These are phyloP conservation scores for Luperina nickerlii DNA, from an alignment of 2,888 invertebrate species.

Conservation along the genomic window DNA sequence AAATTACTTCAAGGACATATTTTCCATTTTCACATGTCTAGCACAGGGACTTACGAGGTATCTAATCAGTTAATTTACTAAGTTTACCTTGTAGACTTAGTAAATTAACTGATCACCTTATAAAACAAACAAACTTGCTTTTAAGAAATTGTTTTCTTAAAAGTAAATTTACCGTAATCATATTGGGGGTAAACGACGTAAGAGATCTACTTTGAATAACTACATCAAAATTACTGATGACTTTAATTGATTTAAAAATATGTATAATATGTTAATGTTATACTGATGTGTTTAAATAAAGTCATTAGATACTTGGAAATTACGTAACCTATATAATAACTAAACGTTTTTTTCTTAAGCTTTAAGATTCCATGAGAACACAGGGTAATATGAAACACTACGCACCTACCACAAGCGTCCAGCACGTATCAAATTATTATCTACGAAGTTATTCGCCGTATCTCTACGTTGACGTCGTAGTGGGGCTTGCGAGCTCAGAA, in stretches of 20 bases:
- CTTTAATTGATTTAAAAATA: constrained; percentile 1
- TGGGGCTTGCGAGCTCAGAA: too few relatives aligned
- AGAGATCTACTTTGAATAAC: constrained; percentile 1
- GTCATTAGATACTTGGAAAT: background rate
- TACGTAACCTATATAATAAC: background rate
- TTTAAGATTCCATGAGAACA: too few relatives aligned
- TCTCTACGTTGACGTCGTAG: too few relatives aligned
- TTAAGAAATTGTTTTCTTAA: background rate
- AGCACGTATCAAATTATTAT: background rate
- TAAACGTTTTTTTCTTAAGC: background rate
- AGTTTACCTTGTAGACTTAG: background rate
- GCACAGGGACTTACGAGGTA: background rate
- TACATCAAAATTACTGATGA: constrained; percentile 8
- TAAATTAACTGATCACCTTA: too few relatives aligned
- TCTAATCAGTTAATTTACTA: background rate
- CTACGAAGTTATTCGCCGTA: background rate
- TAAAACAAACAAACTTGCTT: too few relatives aligned
- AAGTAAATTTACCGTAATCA: constrained; percentile 2
- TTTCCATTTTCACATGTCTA: constrained; percentile 1
- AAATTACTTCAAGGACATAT: constrained; percentile 4
- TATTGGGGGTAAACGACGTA: background rate
- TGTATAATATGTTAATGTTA: too few relatives aligned
- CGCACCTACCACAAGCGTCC: background rate
- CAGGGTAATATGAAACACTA: background rate
- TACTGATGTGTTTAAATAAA: constrained; percentile 9